Percentiles rank a stretch among this genome's conserved stretches.
These are phyloP conservation scores for Channa striata DNA, from an alignment of 2,797 vertebrate genomes.

Conservation along the genomic window DNA sequence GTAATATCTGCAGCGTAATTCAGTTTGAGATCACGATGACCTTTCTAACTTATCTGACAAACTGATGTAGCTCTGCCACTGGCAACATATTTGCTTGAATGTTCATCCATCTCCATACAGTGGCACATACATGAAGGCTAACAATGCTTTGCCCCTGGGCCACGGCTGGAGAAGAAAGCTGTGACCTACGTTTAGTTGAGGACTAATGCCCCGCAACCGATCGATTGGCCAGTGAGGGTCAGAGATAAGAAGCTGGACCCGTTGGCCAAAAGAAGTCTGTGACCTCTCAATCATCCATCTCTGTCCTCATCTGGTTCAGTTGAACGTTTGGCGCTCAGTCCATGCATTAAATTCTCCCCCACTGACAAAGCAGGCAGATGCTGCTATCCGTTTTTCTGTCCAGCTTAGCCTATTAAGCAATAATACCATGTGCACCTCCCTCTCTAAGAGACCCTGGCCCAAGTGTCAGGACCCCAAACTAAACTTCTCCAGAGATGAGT, in stretches of 20 bases:
- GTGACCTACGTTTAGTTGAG: constrained; percentile 69
- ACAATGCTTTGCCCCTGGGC: constrained; percentile 51
- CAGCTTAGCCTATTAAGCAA: constrained; percentile 66
- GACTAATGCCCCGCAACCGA: constrained; percentile 94
- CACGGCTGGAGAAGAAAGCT: constrained; percentile 55
- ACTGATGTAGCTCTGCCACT: not conserved
- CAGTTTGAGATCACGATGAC: constrained; percentile 15
- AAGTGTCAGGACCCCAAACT: constrained; percentile 74
- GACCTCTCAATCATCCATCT: constrained; percentile 93
- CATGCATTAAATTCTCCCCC: constrained; percentile 82
- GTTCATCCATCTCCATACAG: constrained; percentile 63
- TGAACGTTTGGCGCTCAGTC: constrained; percentile 80
- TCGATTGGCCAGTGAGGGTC: constrained; percentile 89
- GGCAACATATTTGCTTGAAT: constrained; percentile 26
- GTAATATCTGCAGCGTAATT: not conserved
- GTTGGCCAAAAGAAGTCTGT: constrained; percentile 84
- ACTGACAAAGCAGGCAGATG: constrained; percentile 90
- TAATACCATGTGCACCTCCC: constrained; percentile 71
- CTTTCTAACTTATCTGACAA: constrained; percentile 8
- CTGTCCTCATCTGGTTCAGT: constrained; percentile 85
- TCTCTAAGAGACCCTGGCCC: constrained; percentile 50
- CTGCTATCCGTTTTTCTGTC: constrained; percentile 83
- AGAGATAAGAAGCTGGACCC: constrained; percentile 88
- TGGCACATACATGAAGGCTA: constrained; percentile 60
- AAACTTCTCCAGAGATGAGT: constrained; percentile 81